Evolutionary conservation across 2,888 invertebrate species (phyloP).

Genomic region (Argyra leucocephala): DNA sequence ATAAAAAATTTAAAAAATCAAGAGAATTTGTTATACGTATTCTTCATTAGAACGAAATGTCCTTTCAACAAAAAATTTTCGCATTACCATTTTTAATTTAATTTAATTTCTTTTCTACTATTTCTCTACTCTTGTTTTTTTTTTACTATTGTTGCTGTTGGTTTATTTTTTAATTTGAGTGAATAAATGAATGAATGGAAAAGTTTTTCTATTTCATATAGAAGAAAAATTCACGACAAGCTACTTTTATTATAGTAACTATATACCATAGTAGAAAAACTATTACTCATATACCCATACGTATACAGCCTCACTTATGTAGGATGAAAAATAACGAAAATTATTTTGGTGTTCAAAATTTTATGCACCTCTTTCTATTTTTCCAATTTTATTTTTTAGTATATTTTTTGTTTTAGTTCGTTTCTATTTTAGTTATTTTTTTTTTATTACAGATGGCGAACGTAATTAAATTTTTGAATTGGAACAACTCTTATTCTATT

Average conservation of each 20-base stretch:
- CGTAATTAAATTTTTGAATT: slow-evolving; percentile 4
- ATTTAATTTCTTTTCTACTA: background rate
- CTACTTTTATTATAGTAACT: too few relatives aligned
- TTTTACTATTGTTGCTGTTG: background rate
- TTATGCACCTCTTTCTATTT: background rate
- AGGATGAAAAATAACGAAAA: too few relatives aligned
- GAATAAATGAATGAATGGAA: slow-evolving; percentile 3
- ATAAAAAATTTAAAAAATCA: background rate
- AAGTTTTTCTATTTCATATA: background rate
- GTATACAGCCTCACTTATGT: too few relatives aligned
- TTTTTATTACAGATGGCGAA: slow-evolving; percentile 1
- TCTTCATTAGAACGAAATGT: background rate
- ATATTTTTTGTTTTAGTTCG: too few relatives aligned
- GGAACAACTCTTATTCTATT: background rate
- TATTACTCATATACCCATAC: too few relatives aligned
- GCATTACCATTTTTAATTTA: slow-evolving; percentile 6
- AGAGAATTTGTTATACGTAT: background rate
- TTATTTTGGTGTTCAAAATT: too few relatives aligned
- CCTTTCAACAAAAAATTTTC: slow-evolving; percentile 5
- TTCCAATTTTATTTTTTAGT: background rate
- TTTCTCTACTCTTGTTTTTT: background rate
- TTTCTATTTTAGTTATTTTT: background rate
- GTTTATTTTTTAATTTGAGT: background rate
- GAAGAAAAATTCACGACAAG: background rate
- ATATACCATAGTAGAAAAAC: too few relatives aligned